Percentiles rank a stretch among this genome's conserved stretches.
Evolutionary conservation across 2,113 vertebrate species (phyloP).

Genomic region (Nyctereutes procyonoides): DNA sequence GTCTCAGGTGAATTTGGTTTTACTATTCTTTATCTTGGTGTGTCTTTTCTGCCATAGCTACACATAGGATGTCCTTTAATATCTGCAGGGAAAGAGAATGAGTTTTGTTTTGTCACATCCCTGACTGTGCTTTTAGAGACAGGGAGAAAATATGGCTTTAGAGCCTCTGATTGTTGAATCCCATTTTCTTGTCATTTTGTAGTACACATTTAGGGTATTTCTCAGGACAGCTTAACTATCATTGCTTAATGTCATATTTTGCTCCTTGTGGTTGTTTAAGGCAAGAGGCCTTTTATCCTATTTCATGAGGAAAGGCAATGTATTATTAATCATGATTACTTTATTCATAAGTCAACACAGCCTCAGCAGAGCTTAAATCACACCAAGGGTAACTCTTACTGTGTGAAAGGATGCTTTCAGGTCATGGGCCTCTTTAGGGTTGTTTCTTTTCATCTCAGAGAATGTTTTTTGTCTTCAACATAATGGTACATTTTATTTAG

Average conservation of each 20-base stretch:
- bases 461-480: not conserved
- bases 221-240: not conserved
- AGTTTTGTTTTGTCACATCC: conserved; percentile 45
- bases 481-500: not conserved
- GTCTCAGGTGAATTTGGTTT: conserved; percentile 50
- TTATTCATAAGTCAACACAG: conserved; percentile 38
- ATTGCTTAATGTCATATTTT: conserved; percentile 30
- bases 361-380: not conserved
- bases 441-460: conserved; percentile 40
- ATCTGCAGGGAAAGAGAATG: conserved; percentile 29
- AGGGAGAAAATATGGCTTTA: conserved; percentile 15
- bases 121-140: conserved; percentile 24
- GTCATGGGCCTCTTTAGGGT: not conserved
- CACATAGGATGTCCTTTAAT: conserved; percentile 52
- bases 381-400: not conserved
- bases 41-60: not conserved
- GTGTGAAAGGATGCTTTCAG: not conserved
- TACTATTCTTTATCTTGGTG: conserved; percentile 43
- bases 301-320: conserved; percentile 5
- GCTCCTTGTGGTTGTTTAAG: conserved; percentile 38
- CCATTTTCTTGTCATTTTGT: conserved; percentile 51
- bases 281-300: conserved; percentile 37
- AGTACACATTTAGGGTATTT: not conserved
- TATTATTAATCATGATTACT: conserved; percentile 59
- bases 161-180: not conserved